Conservation (phyloP, 1,140 invertebrate species). For the Brachionus asplanchnoidis region DNA sequence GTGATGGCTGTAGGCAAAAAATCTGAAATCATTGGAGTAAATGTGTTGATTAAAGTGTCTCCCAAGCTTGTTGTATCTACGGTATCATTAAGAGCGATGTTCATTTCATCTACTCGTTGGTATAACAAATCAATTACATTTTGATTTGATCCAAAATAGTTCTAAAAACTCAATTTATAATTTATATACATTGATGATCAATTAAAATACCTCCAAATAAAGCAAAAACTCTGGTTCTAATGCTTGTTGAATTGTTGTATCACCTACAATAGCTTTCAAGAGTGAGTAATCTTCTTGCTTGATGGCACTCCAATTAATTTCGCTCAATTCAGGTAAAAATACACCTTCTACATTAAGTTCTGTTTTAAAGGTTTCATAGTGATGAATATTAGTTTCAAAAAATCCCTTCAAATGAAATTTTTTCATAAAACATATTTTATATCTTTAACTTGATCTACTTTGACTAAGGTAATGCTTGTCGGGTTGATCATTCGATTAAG, state of each 20-base stretch:
- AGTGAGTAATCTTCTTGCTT: neutral
- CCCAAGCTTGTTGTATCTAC: neutral
- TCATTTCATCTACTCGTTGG: neutral
- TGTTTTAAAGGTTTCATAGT: neutral
- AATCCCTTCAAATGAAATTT: neutral
- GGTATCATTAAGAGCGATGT: neutral
- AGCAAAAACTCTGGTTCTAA: neutral
- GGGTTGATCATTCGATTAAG: neutral
- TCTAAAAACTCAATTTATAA: conserved; percentile 1
- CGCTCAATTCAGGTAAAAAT: neutral
- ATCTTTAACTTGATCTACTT: neutral
- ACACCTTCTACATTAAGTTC: conserved; percentile 11
- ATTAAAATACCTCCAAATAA: conserved; percentile 9
- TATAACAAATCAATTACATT: neutral
- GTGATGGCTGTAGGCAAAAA: conserved; percentile 10
- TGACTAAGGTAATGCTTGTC: neutral
- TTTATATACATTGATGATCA: neutral
- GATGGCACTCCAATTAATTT: neutral
- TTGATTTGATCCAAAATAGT: neutral
- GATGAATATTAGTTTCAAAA: neutral
- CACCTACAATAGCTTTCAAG: neutral
- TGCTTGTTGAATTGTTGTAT: conserved; percentile 23
- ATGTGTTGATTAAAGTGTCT: neutral
- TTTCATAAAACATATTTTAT: too few relatives aligned
- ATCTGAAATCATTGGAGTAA: conserved; percentile 21